These are phyloP conservation scores for Cinclus mexicanus DNA, from an alignment of 2,113 vertebrate genomes.

Conservation along the genomic window DNA sequence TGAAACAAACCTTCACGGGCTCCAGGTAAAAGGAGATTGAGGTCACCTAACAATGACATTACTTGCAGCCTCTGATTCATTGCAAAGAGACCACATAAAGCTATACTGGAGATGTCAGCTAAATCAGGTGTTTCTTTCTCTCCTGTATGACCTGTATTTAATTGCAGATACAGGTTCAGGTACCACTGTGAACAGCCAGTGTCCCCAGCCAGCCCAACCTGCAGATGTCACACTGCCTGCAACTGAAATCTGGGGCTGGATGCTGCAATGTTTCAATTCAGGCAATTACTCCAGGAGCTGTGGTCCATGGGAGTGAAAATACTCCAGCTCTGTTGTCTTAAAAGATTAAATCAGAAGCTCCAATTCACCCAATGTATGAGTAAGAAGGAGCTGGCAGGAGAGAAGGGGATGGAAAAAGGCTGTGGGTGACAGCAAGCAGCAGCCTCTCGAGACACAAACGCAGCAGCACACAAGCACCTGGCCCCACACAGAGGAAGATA, in stretches of 20 bases:
- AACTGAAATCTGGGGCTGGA: background rate
- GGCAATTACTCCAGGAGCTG: background rate
- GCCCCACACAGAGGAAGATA: background rate
- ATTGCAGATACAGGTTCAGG: background rate
- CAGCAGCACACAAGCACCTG: background rate
- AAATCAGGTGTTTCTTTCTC: background rate
- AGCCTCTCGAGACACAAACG: background rate
- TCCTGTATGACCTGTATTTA: background rate
- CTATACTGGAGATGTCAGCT: background rate
- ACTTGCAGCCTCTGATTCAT: background rate
- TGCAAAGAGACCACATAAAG: background rate
- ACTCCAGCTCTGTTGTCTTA: background rate
- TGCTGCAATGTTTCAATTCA: background rate
- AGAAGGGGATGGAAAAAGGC: background rate
- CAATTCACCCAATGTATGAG: background rate
- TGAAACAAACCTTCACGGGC: background rate
- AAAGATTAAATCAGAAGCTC: background rate
- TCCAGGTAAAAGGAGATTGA: constrained; percentile 23
- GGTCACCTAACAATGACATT: background rate
- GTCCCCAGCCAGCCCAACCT: background rate
- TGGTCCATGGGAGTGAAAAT: background rate
- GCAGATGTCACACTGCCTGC: background rate
- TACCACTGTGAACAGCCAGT: background rate
- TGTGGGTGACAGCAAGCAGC: background rate
- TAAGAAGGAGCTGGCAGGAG: background rate